Evolutionary conservation across 2,113 vertebrate genomes (phyloP).

Genomic region (Otocyon megalotis): DNA sequence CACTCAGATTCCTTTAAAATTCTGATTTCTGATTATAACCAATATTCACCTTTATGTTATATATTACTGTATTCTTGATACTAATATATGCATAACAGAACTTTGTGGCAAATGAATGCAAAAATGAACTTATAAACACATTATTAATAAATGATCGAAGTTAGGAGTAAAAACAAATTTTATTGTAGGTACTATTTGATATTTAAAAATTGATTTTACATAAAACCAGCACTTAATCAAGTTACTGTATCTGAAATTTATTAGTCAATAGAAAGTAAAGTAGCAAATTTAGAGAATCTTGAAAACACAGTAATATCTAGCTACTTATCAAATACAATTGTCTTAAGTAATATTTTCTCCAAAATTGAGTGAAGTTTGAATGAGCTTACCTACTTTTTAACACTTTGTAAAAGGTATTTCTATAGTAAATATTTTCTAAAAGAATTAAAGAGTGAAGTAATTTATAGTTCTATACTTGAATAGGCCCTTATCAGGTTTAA

Average conservation of each 20-base stretch:
- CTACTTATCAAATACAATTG: neutral
- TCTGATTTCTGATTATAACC: neutral
- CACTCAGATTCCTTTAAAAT: neutral
- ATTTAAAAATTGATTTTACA: neutral
- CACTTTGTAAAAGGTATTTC: neutral
- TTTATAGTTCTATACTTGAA: slow-evolving; percentile 53
- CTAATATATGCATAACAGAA: neutral
- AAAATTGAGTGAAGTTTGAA: neutral
- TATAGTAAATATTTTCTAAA: slow-evolving; percentile 15
- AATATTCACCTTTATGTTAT: neutral
- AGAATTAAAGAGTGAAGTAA: neutral
- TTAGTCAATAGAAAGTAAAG: neutral
- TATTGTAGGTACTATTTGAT: neutral
- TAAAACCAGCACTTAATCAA: neutral
- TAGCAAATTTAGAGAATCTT: neutral
- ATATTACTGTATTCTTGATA: neutral
- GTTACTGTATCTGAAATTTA: neutral
- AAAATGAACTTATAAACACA: neutral
- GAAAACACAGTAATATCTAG: neutral
- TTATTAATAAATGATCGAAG: neutral
- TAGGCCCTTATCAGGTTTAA: slow-evolving; percentile 8
- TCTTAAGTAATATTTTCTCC: neutral
- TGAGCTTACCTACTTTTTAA: neutral
- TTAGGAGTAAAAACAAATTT: neutral
- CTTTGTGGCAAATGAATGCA: neutral